Conservation (phyloP, 1,140 invertebrate species). For the Philaenus spumarius region DNA sequence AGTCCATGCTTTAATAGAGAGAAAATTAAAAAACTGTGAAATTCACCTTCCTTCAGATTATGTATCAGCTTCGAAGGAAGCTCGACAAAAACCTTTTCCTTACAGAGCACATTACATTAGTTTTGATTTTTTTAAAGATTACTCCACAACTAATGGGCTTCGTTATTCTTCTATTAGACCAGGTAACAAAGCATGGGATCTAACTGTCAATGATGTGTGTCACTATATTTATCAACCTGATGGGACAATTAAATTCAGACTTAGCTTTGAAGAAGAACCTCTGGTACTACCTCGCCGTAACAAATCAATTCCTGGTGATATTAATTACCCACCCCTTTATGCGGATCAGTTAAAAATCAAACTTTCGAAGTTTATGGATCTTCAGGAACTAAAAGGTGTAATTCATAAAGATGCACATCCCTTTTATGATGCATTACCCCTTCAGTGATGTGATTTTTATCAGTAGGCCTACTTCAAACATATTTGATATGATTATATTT, state of each 20-base stretch:
- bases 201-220: conserved; percentile 11
- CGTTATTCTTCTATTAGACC: conserved; percentile 13
- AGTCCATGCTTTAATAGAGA: conserved; percentile 28
- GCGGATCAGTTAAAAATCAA: no score
- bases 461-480: no score
- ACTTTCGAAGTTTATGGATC: no score
- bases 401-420: no score
- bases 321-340: no score
- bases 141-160: background rate
- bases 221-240: background rate
- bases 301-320: no score
- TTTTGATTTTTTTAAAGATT: conserved; percentile 4
- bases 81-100: conserved; percentile 11
- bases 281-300: no score
- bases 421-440: no score
- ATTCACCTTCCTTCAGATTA: conserved; percentile 28
- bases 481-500: no score
- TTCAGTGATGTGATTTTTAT: no score
- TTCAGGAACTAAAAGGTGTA: no score
- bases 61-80: conserved; percentile 19
- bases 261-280: background rate
- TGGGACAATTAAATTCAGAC: background rate
- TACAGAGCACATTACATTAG: background rate
- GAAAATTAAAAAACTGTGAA: conserved; percentile 27
- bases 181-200: conserved; percentile 13